Evolutionary conservation across 2,888 invertebrate genomes (phyloP).

Genomic region (Myathropa florea): DNA sequence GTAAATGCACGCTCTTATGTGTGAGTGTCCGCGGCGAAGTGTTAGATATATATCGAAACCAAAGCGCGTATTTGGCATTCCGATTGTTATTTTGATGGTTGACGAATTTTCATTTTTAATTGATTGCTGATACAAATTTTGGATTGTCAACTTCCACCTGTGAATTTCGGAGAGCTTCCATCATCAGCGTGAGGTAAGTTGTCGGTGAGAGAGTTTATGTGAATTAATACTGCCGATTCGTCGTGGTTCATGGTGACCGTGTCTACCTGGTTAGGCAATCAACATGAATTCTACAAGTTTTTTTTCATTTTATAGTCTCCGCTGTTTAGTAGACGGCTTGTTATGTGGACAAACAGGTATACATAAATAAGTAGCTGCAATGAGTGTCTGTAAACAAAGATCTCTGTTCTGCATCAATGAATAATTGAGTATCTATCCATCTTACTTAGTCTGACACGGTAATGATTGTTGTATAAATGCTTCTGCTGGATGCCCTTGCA

Average conservation of each 20-base stretch:
- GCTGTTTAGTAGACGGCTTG: neutral
- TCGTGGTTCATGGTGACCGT: slow-evolving; percentile 3
- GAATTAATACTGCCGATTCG: neutral
- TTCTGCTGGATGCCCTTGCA: slow-evolving; percentile 51
- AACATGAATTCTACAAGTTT: slow-evolving; percentile 23
- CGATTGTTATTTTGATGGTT: slow-evolving; percentile 15
- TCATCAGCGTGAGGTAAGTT: slow-evolving; percentile 42
- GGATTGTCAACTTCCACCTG: slow-evolving; percentile 8
- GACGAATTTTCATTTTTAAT: slow-evolving; percentile 1
- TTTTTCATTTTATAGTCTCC: neutral
- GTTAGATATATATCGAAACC: slow-evolving; percentile 14
- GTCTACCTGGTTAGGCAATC: slow-evolving; percentile 15
- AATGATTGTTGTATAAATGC: slow-evolving; percentile 4
- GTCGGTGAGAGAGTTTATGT: neutral
- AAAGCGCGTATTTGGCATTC: slow-evolving; percentile 12
- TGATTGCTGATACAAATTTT: slow-evolving; percentile 14
- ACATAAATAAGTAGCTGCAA: slow-evolving; percentile 7
- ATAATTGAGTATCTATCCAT: slow-evolving; percentile 19
- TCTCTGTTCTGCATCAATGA: slow-evolving; percentile 34
- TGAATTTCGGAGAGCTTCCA: slow-evolving; percentile 7
- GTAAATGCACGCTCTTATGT: neutral
- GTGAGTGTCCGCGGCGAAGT: neutral
- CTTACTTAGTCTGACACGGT: slow-evolving; percentile 9
- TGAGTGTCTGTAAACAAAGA: slow-evolving; percentile 23
- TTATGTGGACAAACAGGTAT: slow-evolving; percentile 45